These are phyloP conservation scores for Butorides virescens DNA, from an alignment of 2,113 vertebrate genomes.

Conservation along the genomic window DNA sequence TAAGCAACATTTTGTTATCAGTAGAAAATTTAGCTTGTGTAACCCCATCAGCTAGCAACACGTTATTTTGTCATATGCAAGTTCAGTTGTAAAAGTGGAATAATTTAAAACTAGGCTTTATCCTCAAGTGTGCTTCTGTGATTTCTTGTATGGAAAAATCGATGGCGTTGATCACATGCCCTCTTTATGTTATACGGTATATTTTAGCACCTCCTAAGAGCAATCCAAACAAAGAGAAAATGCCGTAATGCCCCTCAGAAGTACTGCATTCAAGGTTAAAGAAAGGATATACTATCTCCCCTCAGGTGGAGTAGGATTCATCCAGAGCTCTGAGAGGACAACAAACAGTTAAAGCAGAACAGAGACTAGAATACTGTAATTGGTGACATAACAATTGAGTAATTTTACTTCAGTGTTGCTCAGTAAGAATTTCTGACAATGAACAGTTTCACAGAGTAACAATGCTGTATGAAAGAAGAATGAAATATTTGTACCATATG, in stretches of 20 bases:
- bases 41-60: background rate
- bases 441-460: background rate
- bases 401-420: background rate
- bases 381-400: background rate
- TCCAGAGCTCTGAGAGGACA: background rate
- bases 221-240: background rate
- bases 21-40: background rate
- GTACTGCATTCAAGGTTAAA: background rate
- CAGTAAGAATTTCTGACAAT: background rate
- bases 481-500: background rate
- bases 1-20: background rate
- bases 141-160: background rate
- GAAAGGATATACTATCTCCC: background rate
- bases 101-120: background rate
- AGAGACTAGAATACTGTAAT: background rate
- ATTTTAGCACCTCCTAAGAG: background rate
- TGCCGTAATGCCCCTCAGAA: background rate
- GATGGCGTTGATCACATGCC: background rate
- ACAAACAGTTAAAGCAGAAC: background rate
- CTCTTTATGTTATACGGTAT: background rate
- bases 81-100: background rate
- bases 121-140: background rate
- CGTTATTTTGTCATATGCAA: fast-evolving
- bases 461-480: background rate
- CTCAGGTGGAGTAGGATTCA: background rate